Percentiles rank a stretch among this genome's conserved stretches.
phyloP scores from a whole-genome alignment of 2,113 vertebrate genomes.

The Hipposideros armiger region DNA sequence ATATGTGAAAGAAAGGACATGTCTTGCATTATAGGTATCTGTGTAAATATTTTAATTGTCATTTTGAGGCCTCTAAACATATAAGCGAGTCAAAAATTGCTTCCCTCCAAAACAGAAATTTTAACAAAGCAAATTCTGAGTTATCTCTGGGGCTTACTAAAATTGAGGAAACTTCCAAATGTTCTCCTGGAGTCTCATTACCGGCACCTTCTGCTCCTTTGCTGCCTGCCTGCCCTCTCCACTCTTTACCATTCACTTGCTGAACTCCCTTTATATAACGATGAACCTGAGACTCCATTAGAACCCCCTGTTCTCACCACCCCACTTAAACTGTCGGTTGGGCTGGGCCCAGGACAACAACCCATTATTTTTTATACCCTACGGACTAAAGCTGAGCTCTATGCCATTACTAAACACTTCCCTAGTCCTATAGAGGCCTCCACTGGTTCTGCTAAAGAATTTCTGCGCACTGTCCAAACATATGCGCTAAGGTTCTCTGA shows the following conservation, averaged over 20 bases:
- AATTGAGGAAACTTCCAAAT: neutral
- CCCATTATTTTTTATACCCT: neutral
- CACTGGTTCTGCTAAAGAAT: neutral
- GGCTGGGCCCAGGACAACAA: neutral
- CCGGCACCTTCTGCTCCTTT: neutral
- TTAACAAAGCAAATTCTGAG: constrained; percentile 39
- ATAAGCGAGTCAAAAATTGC: neutral
- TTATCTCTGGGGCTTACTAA: neutral
- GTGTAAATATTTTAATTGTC: neutral
- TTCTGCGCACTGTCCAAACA: neutral
- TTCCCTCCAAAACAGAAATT: neutral
- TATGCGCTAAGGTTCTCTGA: neutral
- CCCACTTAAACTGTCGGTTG: neutral
- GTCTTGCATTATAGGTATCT: neutral
- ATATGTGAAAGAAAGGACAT: neutral
- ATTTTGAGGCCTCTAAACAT: neutral
- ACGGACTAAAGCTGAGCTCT: neutral
- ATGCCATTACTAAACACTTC: neutral
- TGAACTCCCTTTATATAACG: neutral
- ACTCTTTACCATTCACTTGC: neutral
- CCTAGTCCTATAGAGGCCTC: neutral
- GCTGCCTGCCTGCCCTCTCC: neutral
- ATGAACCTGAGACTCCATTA: neutral
- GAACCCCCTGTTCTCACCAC: too few species aligned
- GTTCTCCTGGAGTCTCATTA: neutral